A percentile compares a stretch with the other conserved stretches of the same genome.
phyloP scores from a whole-genome alignment of 2,113 vertebrate genomes.

The Phyllopteryx taeniolatus region DNA sequence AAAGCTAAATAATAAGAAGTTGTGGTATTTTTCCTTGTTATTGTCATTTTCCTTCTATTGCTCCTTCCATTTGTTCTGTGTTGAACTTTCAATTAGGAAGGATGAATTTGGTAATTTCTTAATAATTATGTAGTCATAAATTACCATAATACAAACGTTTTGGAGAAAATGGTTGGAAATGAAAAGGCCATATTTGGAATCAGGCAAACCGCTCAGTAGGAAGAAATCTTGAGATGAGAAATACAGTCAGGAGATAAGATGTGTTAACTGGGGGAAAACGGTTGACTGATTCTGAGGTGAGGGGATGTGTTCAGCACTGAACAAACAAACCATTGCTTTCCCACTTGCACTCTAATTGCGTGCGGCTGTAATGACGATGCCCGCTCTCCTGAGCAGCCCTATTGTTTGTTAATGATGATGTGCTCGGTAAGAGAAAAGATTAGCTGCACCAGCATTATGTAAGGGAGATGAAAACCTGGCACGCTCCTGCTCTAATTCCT shows the following conservation, averaged over 20 bases:
- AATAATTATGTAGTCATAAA: slow-evolving; percentile 1
- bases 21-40: slow-evolving; percentile 32
- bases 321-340: slow-evolving; percentile 77
- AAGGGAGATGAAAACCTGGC: slow-evolving; percentile 57
- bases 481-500: slow-evolving; percentile 59
- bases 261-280: slow-evolving; percentile 40
- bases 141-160: slow-evolving; percentile 14
- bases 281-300: slow-evolving; percentile 55
- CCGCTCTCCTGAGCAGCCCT: slow-evolving; percentile 64
- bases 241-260: slow-evolving; percentile 44
- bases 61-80: slow-evolving; percentile 61
- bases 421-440: slow-evolving; percentile 62
- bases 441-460: slow-evolving; percentile 60
- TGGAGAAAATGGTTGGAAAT: slow-evolving; percentile 10
- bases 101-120: background rate
- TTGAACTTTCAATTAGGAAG: slow-evolving; percentile 56
- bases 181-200: slow-evolving; percentile 30
- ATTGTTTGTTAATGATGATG: slow-evolving; percentile 73
- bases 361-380: slow-evolving; percentile 74
- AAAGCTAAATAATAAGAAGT: slow-evolving; percentile 64
- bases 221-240: slow-evolving; percentile 44
- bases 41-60: slow-evolving; percentile 70
- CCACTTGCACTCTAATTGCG: slow-evolving; percentile 74
- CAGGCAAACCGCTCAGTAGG: slow-evolving; percentile 16
- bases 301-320: slow-evolving; percentile 74